Base-by-base conservation (phyloP, 1,140 invertebrate species). In the Acromyrmex echinatior region DNA sequence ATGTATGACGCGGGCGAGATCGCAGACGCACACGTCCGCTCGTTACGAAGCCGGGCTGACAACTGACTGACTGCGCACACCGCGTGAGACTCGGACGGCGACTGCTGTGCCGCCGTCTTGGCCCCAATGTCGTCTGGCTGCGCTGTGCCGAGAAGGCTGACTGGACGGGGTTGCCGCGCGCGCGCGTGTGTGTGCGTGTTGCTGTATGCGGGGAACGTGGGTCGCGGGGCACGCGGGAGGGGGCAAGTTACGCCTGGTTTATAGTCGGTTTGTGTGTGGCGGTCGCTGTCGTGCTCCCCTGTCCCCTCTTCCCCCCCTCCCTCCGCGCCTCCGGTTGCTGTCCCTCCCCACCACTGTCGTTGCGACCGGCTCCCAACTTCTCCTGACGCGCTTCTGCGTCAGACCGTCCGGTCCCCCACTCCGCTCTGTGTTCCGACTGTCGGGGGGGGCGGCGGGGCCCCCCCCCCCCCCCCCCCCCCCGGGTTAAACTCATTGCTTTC, bases 41-140 rank as follows among this genome's bases (percentile, higher is more conserved):
- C 94, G 87, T 87, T 92, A 84, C 90, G 91, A 90, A 90, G 92
- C 87, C 93, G 87, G 92, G 84, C 91, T 95, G 92, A 92, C 87
- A 92, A 95, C 94, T 95, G 94, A 94, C 94, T 95, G 94, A 94
- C 89, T 94, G 79, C 87, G 87, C 91, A 80, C 66, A 31, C 88
- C 87, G 91, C 92, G 89, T 87, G 90, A 92, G 86, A 91, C 91
- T 92, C 89, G 14, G 45, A 63, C 80, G 65, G 49, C 90, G 91
- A 93, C 90, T 91, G 56, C 39, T 39, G 80, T 58, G 53, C 78
- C 85, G 87, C 84, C 68, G 89, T 88, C 92, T 92, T 88, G 86
- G 91, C 92, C 90, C 91, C 91, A 92, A 92, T 94, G 92, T 93
- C 93, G 92, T 91, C 91, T 91, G 91, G 91, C 87, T 89, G 88